Evolutionary conservation across 1,140 invertebrate genomes (phyloP).

Genomic region (Carcinoscorpius rotundicauda): DNA sequence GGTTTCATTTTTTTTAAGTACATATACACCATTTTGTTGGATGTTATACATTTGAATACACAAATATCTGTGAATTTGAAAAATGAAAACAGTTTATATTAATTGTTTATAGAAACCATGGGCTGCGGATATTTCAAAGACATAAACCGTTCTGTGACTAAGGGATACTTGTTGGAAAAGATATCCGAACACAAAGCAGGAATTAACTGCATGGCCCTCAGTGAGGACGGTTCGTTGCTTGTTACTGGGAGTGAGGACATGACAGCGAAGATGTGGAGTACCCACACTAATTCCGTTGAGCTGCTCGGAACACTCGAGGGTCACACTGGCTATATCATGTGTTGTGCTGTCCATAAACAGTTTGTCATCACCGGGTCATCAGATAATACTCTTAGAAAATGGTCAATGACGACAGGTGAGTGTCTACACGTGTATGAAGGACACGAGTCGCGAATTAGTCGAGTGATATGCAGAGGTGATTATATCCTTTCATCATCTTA

Average conservation of each 20-base stretch:
- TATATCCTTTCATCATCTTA: constrained; percentile 43
- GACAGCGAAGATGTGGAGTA: constrained; percentile 40
- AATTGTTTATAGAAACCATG: constrained; percentile 3
- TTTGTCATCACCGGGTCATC: constrained; percentile 42
- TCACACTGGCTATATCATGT: constrained; percentile 41
- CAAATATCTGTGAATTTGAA: no score
- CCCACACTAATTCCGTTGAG: constrained; percentile 38
- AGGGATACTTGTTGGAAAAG: constrained; percentile 13
- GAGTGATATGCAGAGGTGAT: constrained; percentile 41
- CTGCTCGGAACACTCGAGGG: constrained; percentile 40
- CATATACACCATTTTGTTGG: no score
- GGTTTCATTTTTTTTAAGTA: no score
- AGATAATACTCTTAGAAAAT: constrained; percentile 43
- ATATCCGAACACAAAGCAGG: constrained; percentile 18
- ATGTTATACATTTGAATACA: no score
- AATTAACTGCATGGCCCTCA: constrained; percentile 42
- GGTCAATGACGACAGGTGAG: constrained; percentile 41
- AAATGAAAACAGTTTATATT: neutral
- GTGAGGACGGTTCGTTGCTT: constrained; percentile 42
- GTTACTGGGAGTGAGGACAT: constrained; percentile 43
- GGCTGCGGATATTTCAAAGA: constrained; percentile 15
- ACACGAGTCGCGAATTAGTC: constrained; percentile 38
- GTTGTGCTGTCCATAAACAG: constrained; percentile 38
- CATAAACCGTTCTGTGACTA: neutral
- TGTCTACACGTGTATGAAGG: constrained; percentile 38